phyloP scores from a whole-genome alignment of 2,888 invertebrate species.

The Exocentrus adspersus region DNA sequence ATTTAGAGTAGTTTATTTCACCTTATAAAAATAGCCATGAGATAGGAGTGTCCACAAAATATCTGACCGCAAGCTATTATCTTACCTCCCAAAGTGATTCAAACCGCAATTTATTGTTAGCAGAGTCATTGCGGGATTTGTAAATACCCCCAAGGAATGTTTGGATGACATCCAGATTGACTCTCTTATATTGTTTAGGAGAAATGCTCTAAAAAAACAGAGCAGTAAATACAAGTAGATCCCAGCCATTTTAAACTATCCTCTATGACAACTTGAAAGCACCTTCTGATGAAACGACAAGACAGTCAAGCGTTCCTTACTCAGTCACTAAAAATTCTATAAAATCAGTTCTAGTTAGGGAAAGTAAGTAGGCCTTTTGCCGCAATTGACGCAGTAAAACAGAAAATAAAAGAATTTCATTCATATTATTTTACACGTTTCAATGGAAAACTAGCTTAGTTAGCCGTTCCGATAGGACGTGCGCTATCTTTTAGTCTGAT shows the following conservation, averaged over 20 bases:
- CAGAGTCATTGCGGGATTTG: constrained; percentile 4
- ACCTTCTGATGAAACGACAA: too few relatives aligned
- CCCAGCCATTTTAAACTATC: too few relatives aligned
- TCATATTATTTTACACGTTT: constrained; percentile 19
- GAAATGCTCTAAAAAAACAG: too few relatives aligned
- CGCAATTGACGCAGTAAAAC: too few relatives aligned
- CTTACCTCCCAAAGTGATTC: constrained; percentile 14
- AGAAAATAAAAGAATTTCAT: constrained; percentile 31
- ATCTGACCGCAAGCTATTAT: constrained; percentile 22
- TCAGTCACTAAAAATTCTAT: too few relatives aligned
- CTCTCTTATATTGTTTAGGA: too few relatives aligned
- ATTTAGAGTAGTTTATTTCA: not conserved
- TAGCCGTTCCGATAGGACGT: constrained; percentile 29
- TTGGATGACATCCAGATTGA: not conserved
- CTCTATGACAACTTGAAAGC: too few relatives aligned
- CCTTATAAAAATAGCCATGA: constrained; percentile 1
- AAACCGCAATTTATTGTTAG: constrained; percentile 10
- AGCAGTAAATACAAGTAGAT: too few relatives aligned
- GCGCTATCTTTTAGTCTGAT: constrained; percentile 12
- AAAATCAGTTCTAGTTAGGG: too few relatives aligned
- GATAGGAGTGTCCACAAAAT: not conserved
- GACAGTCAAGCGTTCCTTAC: too few relatives aligned
- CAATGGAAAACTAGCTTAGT: constrained; percentile 32
- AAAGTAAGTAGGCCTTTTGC: too few relatives aligned
- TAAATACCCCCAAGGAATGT: constrained; percentile 5